Evolutionary conservation across 2,888 invertebrate species (phyloP).

Genomic region (Torymus tubicola): DNA sequence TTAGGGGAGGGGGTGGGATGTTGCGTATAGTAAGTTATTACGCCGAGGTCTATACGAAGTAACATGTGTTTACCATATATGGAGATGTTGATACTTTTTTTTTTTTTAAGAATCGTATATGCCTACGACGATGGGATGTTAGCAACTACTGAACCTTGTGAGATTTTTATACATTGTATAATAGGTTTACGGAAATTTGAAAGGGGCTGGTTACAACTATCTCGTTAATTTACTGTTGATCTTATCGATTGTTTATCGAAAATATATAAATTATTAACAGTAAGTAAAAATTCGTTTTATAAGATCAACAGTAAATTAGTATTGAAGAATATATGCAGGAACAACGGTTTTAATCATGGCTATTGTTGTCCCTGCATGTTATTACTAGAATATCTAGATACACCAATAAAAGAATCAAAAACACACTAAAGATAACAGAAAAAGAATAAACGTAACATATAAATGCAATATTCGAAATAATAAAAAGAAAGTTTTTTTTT

Average conservation of each 20-base stretch:
- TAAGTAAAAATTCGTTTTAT: background rate
- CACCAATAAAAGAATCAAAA: constrained; percentile 44
- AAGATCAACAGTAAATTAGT: constrained; percentile 19
- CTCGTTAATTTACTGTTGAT: constrained; percentile 15
- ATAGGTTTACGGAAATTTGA: constrained; percentile 14
- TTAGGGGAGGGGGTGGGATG: background rate
- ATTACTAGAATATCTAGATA: constrained; percentile 44
- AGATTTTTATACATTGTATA: constrained; percentile 35
- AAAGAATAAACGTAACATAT: constrained; percentile 25
- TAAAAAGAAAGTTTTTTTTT: constrained; percentile 19
- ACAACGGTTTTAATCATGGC: background rate
- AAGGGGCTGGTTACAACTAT: background rate
- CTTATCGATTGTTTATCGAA: constrained; percentile 11
- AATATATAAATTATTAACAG: background rate
- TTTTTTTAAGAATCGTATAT: constrained; percentile 32
- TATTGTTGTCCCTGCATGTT: constrained; percentile 24
- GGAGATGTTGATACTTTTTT: background rate
- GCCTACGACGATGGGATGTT: constrained; percentile 37
- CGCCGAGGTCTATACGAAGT: constrained; percentile 45
- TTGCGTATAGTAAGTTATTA: background rate
- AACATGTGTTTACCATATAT: background rate
- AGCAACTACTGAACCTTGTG: constrained; percentile 28
- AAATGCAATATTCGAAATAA: constrained; percentile 25
- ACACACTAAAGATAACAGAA: constrained; percentile 39
- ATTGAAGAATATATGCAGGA: constrained; percentile 35